These are phyloP conservation scores for Melanotaenia duboulayi DNA, from an alignment of 2,113 vertebrate genomes.

Conservation along the genomic window DNA sequence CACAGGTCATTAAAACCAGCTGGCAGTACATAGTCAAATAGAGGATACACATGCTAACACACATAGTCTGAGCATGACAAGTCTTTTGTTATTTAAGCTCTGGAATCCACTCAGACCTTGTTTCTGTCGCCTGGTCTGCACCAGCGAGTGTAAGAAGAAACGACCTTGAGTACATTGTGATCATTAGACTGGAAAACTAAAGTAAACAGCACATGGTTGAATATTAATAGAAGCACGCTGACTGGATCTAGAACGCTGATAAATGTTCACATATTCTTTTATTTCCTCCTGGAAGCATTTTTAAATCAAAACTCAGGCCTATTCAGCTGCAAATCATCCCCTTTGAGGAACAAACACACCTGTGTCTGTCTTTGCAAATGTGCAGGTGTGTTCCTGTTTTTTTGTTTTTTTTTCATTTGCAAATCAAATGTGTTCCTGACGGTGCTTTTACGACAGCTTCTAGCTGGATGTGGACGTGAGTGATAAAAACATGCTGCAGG, in stretches of 20 bases:
- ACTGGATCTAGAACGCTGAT: constrained; percentile 9
- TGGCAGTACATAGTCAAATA: neutral
- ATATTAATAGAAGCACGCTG: constrained; percentile 55
- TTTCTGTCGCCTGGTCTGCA: constrained; percentile 7
- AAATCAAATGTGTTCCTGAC: constrained; percentile 77
- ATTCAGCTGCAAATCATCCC: constrained; percentile 63
- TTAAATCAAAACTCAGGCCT: neutral
- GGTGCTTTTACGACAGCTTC: constrained; percentile 42
- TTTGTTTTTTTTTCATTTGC: constrained; percentile 69
- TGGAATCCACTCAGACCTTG: constrained; percentile 30
- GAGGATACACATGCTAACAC: neutral
- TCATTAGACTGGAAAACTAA: constrained; percentile 41
- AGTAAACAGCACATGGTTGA: constrained; percentile 60
- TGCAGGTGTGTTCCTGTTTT: neutral
- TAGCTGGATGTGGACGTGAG: constrained; percentile 1
- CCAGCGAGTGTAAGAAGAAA: constrained; percentile 25
- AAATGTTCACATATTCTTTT: too few relatives aligned
- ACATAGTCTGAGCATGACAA: constrained; percentile 15
- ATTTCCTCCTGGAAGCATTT: constrained; percentile 20
- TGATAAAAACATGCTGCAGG: constrained; percentile 38
- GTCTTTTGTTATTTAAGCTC: constrained; percentile 29
- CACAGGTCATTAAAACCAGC: constrained; percentile 14
- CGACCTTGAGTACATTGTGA: constrained; percentile 56
- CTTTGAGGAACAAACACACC: constrained; percentile 51
- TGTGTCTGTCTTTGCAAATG: constrained; percentile 51